Evolutionary conservation across 1,140 invertebrate genomes (phyloP).

Genomic region (Colletes gigas): DNA sequence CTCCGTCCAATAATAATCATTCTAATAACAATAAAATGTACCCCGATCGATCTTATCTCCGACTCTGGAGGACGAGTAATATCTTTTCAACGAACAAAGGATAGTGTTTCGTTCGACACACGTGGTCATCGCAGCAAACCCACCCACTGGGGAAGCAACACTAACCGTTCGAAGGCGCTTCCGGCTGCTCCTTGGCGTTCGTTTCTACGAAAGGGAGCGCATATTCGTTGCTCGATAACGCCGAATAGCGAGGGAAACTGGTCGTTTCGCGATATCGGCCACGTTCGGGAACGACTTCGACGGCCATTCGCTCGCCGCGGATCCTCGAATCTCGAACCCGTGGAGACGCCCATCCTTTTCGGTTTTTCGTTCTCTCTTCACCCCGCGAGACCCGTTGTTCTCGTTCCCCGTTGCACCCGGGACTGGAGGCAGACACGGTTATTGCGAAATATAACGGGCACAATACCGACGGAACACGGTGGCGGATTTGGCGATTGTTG

Average conservation of each 20-base stretch:
- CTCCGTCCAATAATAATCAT: too few relatives aligned
- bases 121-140: too few relatives aligned
- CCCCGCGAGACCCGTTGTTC: not conserved
- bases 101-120: too few relatives aligned
- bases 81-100: too few relatives aligned
- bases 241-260: conserved; percentile 38
- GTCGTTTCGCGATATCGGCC: conserved; percentile 56
- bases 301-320: conserved; percentile 33
- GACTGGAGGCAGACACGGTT: not conserved
- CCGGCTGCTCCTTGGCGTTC: not conserved
- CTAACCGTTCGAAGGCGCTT: too few relatives aligned
- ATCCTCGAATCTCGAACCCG: conserved; percentile 32
- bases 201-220: too few relatives aligned
- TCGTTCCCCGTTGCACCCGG: not conserved
- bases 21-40: too few relatives aligned
- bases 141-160: not conserved
- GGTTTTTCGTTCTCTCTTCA: not conserved
- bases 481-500: conserved; percentile 22
- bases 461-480: conserved; percentile 2
- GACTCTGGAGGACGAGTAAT: too few relatives aligned
- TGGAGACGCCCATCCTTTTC: not conserved
- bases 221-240: conserved; percentile 31
- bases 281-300: conserved; percentile 34
- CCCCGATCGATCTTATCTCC: too few relatives aligned
- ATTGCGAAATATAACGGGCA: conserved; percentile 28